These are phyloP conservation scores for Gila robusta DNA, from an alignment of 2,797 vertebrate species.

Conservation along the genomic window DNA sequence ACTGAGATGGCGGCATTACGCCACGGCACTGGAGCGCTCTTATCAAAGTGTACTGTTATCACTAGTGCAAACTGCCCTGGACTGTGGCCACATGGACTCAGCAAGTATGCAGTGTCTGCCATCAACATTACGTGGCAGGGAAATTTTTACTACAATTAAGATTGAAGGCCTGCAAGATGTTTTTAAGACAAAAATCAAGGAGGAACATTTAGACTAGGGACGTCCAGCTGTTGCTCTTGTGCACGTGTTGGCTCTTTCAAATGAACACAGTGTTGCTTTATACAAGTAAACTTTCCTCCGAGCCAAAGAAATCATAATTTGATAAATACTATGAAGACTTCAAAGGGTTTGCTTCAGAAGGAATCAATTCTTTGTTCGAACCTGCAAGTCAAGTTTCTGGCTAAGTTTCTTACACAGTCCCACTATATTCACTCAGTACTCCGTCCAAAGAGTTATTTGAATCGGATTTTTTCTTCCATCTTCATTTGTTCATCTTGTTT, in stretches of 20 bases:
- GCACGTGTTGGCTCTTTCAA: constrained; percentile 16
- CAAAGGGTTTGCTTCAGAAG: constrained; percentile 28
- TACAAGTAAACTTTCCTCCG: constrained; percentile 11
- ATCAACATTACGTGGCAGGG: constrained; percentile 58
- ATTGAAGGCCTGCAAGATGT: constrained; percentile 42
- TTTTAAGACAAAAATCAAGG: constrained; percentile 38
- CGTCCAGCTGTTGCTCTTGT: constrained; percentile 21
- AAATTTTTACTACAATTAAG: constrained; percentile 63
- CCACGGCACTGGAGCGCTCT: constrained; percentile 68
- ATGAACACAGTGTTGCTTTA: constrained; percentile 22
- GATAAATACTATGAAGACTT: constrained; percentile 38
- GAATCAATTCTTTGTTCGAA: background rate
- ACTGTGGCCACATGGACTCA: constrained; percentile 62
- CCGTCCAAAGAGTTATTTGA: constrained; percentile 38
- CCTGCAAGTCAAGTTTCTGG: background rate
- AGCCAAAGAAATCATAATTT: constrained; percentile 49
- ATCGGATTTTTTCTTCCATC: background rate
- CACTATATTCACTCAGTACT: constrained; percentile 28
- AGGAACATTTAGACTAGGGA: constrained; percentile 32
- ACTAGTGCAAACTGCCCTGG: constrained; percentile 54
- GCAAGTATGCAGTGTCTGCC: constrained; percentile 20
- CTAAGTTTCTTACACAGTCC: background rate
- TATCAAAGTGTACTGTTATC: constrained; percentile 70
- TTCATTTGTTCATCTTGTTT: constrained; percentile 43
- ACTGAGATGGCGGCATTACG: constrained; percentile 57